Evolutionary conservation across 2,113 vertebrate genomes (phyloP), one percentile per base, ranked within the genome.

Genomic region (Leptobrachium ailaonicum): DNA sequence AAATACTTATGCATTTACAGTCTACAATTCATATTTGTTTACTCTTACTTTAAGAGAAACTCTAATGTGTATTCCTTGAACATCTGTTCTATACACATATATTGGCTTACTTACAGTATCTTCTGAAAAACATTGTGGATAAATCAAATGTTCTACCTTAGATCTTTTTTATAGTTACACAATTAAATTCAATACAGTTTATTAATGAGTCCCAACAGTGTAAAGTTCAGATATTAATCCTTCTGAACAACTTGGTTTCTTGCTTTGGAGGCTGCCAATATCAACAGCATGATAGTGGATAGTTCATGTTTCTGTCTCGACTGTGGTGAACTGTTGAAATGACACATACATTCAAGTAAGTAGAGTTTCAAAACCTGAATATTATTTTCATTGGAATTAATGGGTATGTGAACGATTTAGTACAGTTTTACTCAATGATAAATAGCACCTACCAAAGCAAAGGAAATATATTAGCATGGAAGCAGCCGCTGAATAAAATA

Each of bases 171-270:
- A 40, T 67, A 70, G 73, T 72, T 54, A 86, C 62, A 88, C 87
- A 85, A 80, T 83, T 85, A 82, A 88, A 84, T 90, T 87, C 86
- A 83, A 54, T 83, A 84, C 86, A 86, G 85, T 85, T 83, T 87
- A 88, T 84, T 83, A 86, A 88, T 88, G 83, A 75, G 87, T 88
- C 89, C 82, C 69, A 83, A 85, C 86, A 92, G 90, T 88, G 89
- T 91, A 93, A 91, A 92, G 92, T 93, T 95, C 90, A 93, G 92
- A 93, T 93, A 91, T 92, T 94, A 86, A 89, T 84, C 88, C 92
- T 95, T 91, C 88, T 90, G 88, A 82, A 87, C 87, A 88, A 75
- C 83, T 86, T 84, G 83, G 82, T 87, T 90, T 89, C 82, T 77
- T 58, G 83, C 78, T 79, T 80, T 69, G 3, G 3, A 47, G 62